Conservation (phyloP, 2,797 vertebrate genomes). For the Hydrolagus colliei region DNA sequence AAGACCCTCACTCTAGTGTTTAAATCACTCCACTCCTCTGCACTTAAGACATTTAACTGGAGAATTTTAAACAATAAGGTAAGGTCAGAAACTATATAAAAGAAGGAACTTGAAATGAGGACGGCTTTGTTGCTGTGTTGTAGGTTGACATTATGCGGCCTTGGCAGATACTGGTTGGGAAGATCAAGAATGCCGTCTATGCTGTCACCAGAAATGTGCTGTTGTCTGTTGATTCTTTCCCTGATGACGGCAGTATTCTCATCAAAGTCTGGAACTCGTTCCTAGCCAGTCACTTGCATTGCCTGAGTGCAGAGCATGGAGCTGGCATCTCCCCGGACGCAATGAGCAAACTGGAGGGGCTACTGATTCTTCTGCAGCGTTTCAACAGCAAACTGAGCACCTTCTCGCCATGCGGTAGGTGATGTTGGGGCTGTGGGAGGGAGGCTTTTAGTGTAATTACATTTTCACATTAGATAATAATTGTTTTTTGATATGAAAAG, state of each 20-base stretch:
- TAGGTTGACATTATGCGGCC: slow-evolving; percentile 87
- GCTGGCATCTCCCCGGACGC: slow-evolving; percentile 68
- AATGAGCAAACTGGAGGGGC: slow-evolving; percentile 81
- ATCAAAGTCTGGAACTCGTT: slow-evolving; percentile 86
- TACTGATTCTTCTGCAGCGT: slow-evolving; percentile 78
- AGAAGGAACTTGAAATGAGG: neutral
- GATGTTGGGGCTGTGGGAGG: too few relatives aligned
- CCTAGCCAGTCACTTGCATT: slow-evolving; percentile 70
- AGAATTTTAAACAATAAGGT: too few relatives aligned
- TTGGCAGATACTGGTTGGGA: slow-evolving; percentile 80
- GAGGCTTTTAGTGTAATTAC: too few relatives aligned
- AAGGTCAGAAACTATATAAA: neutral
- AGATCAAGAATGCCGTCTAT: slow-evolving; percentile 68
- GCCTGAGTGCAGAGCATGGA: slow-evolving; percentile 61
- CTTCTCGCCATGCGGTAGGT: slow-evolving; percentile 59
- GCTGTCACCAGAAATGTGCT: slow-evolving; percentile 75
- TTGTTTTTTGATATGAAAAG: too few relatives aligned
- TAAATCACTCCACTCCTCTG: too few relatives aligned
- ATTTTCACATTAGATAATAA: too few relatives aligned
- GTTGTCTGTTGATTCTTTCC: slow-evolving; percentile 67
- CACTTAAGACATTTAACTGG: too few relatives aligned
- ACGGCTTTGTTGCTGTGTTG: slow-evolving; percentile 30
- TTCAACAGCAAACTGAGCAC: slow-evolving; percentile 85
- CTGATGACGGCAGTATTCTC: slow-evolving; percentile 80
- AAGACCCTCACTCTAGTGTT: too few relatives aligned